Conservation (phyloP, 2,888 invertebrate species). For the Alentia gelatinosa region DNA sequence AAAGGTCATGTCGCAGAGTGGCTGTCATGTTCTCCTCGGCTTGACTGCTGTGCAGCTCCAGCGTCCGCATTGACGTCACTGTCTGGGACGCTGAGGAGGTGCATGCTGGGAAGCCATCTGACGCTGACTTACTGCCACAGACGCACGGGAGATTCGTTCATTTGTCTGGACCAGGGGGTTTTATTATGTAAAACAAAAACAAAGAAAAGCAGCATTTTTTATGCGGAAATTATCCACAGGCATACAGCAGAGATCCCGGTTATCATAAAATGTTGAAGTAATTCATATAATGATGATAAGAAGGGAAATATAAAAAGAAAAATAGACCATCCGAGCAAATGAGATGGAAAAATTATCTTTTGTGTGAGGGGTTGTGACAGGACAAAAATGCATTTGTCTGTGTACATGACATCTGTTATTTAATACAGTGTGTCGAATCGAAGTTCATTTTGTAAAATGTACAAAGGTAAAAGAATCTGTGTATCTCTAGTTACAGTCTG, state of each 20-base stretch:
- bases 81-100: neutral
- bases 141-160: conserved; percentile 34
- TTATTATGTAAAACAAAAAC: neutral
- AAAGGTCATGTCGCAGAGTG: neutral
- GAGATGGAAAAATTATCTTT: conserved; percentile 27
- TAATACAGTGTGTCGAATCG: conserved; percentile 10
- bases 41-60: neutral
- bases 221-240: conserved; percentile 39
- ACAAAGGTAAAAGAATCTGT: conserved; percentile 36
- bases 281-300: neutral
- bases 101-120: conserved; percentile 24
- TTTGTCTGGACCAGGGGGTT: neutral
- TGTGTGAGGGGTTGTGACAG: conserved; percentile 48
- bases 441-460: conserved; percentile 21
- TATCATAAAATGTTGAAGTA: conserved; percentile 36
- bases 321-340: neutral
- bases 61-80: neutral
- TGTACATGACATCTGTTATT: conserved; percentile 10
- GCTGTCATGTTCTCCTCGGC: neutral
- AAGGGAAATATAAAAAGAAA: neutral
- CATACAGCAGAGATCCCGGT: conserved; percentile 37
- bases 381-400: conserved; percentile 29
- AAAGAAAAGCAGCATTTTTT: conserved; percentile 47
- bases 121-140: conserved; percentile 38
- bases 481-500: conserved; percentile 7